Evolutionary conservation across 2,113 vertebrate species (phyloP).

Genomic region (Parus major): DNA sequence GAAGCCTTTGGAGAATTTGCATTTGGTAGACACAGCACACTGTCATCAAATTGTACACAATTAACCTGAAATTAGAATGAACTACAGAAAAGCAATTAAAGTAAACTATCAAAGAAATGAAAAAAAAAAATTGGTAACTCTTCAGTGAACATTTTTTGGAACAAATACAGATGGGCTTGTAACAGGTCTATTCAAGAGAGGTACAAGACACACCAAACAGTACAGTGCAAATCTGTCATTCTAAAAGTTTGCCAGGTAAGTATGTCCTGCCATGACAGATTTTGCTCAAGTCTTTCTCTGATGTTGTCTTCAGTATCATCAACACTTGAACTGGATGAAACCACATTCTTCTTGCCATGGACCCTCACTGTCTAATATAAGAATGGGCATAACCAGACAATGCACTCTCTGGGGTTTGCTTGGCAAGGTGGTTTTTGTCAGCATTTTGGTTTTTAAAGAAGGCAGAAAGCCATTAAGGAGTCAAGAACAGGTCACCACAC

Average conservation of each 20-base stretch:
- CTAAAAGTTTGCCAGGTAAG: not conserved
- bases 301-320: not conserved
- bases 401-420: not conserved
- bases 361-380: not conserved
- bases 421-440: not conserved
- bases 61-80: conserved; percentile 32
- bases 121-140: not conserved
- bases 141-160: not conserved
- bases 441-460: not conserved
- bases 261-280: not conserved
- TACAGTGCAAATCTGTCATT: fast-evolving
- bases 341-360: fast-evolving
- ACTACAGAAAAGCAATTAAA: conserved; percentile 7
- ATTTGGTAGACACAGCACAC: not conserved
- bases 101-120: not conserved
- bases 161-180: not conserved
- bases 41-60: not conserved
- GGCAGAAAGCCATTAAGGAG: fast-evolving
- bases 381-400: not conserved
- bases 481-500: not conserved
- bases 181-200: not conserved
- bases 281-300: not conserved
- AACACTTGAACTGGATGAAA: not conserved
- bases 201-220: not conserved
- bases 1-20: not conserved